Conservation (phyloP, 2,888 invertebrate species). For the Allygus modestus region DNA sequence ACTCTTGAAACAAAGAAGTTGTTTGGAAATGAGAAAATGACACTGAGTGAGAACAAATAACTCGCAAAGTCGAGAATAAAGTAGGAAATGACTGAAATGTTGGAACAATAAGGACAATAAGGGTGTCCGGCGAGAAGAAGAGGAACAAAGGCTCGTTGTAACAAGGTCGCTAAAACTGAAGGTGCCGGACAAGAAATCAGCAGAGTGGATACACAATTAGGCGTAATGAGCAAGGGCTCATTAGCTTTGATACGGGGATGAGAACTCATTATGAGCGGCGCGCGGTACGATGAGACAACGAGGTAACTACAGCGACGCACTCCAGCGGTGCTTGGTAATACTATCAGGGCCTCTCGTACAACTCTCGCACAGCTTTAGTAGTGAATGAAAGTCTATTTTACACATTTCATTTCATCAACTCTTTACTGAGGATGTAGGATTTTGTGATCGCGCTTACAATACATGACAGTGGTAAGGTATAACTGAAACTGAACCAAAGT, state of each 20-base stretch:
- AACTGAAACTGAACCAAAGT: too few relatives aligned
- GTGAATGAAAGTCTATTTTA: background rate
- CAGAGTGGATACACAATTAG: constrained; percentile 53
- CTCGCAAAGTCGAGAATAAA: constrained; percentile 17
- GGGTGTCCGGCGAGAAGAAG: constrained; percentile 25
- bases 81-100: constrained; percentile 42
- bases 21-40: constrained; percentile 40
- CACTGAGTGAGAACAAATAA: constrained; percentile 39
- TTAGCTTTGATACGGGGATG: constrained; percentile 45
- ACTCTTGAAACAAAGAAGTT: constrained; percentile 32
- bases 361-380: background rate
- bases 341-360: background rate
- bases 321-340: background rate
- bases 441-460: too few relatives aligned
- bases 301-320: constrained; percentile 28
- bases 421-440: too few relatives aligned
- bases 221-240: constrained; percentile 41
- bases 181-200: constrained; percentile 50
- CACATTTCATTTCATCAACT: too few relatives aligned
- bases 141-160: constrained; percentile 29
- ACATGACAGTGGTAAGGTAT: too few relatives aligned
- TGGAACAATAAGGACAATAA: background rate
- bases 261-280: constrained; percentile 27
- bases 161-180: constrained; percentile 19
- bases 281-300: constrained; percentile 20